Percentiles rank a stretch among this genome's conserved stretches.
These are phyloP conservation scores for Sphaeramia orbicularis DNA, from an alignment of 2,797 vertebrate species.

Conservation along the genomic window DNA sequence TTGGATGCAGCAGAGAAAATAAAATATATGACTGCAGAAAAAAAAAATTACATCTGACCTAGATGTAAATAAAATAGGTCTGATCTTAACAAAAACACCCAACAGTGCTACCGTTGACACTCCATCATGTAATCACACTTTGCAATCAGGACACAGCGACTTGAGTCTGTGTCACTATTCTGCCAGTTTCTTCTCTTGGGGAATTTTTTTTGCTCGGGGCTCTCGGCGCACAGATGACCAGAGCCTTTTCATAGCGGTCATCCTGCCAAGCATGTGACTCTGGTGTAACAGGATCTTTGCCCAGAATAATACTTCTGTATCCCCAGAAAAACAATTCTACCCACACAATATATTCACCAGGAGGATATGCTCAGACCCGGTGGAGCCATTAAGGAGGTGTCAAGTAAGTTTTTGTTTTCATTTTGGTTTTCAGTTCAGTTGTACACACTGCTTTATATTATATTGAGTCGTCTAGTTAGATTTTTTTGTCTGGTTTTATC, in stretches of 20 bases:
- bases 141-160: constrained; percentile 41
- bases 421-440: too few relatives aligned
- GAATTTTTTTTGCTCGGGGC: constrained; percentile 49
- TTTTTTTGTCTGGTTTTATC: too few relatives aligned
- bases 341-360: constrained; percentile 21
- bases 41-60: background rate
- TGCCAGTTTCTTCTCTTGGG: constrained; percentile 46
- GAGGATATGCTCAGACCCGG: constrained; percentile 6
- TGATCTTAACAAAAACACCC: background rate
- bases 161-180: constrained; percentile 29
- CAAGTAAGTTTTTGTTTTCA: too few relatives aligned
- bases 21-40: background rate
- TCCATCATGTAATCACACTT: constrained; percentile 27
- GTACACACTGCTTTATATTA: too few relatives aligned
- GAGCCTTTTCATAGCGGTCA: constrained; percentile 43
- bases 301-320: constrained; percentile 39
- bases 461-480: too few relatives aligned
- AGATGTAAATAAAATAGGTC: background rate
- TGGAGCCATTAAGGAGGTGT: background rate
- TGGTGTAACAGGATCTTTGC: constrained; percentile 49
- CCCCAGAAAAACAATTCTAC: constrained; percentile 28
- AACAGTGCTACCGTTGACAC: constrained; percentile 25
- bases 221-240: constrained; percentile 50
- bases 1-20: background rate
- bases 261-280: constrained; percentile 46